Conservation (phyloP, 1,140 invertebrate species). For the Drosophila parabipectinata region DNA sequence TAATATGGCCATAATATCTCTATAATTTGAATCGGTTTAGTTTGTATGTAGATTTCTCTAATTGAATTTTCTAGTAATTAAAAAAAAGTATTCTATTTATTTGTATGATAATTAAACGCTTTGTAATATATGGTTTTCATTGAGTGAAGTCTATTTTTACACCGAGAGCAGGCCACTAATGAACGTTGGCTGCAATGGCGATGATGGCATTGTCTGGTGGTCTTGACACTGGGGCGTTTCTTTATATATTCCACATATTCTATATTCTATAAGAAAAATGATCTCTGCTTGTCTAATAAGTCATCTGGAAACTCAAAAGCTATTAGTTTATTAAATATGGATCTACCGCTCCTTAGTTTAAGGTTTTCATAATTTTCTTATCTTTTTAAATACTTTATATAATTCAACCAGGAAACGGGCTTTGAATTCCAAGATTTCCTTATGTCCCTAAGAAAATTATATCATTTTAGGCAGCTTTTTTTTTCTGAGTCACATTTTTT, state of each 20-base stretch:
- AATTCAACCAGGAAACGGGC: slow-evolving; percentile 45
- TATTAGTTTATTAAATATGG: slow-evolving; percentile 41
- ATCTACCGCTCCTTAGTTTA: slow-evolving; percentile 44
- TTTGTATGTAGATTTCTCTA: slow-evolving; percentile 23
- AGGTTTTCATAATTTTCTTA: slow-evolving; percentile 24
- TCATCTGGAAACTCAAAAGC: slow-evolving; percentile 41
- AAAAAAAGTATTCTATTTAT: slow-evolving; percentile 30
- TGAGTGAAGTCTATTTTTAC: slow-evolving; percentile 37
- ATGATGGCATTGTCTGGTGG: slow-evolving; percentile 44
- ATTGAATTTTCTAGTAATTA: slow-evolving; percentile 36
- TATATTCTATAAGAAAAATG: background rate
- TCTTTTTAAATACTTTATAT: slow-evolving; percentile 38
- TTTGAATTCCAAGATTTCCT: slow-evolving; percentile 46
- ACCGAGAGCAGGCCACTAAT: background rate
- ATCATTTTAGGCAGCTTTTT: background rate
- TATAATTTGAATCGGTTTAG: slow-evolving; percentile 10
- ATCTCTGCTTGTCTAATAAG: slow-evolving; percentile 44
- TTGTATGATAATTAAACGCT: slow-evolving; percentile 47
- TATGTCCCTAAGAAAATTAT: slow-evolving; percentile 23
- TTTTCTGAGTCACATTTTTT: background rate
- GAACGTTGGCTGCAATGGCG: slow-evolving; percentile 7
- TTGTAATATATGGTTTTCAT: slow-evolving; percentile 40
- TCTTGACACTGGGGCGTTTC: slow-evolving; percentile 37
- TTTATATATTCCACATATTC: slow-evolving; percentile 3
- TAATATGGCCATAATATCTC: too few species aligned